A percentile compares a stretch with the other conserved stretches of the same genome.
Conservation (phyloP, 2,888 invertebrate species). For the Hydroisotoma schaefferi region DNA sequence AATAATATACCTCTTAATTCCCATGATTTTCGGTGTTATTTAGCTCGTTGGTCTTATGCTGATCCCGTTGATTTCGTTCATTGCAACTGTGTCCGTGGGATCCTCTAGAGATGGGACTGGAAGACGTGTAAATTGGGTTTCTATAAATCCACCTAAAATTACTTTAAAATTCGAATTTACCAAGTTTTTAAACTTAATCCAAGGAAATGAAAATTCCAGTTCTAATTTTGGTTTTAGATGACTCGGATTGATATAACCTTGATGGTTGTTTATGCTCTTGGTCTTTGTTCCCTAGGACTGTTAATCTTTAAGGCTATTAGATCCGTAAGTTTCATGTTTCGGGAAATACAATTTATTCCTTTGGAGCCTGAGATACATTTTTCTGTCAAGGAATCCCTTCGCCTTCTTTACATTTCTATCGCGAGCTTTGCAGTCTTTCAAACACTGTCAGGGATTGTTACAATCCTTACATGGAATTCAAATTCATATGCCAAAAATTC, state of each 20-base stretch:
- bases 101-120: slow-evolving; percentile 23
- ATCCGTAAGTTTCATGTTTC: slow-evolving; percentile 18
- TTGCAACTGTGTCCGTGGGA: slow-evolving; percentile 22
- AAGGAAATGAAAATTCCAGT: too few species aligned
- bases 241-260: slow-evolving; percentile 22
- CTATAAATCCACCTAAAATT: neutral
- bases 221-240: slow-evolving; percentile 19
- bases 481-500: too few species aligned
- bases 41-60: slow-evolving; percentile 29
- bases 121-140: slow-evolving; percentile 19
- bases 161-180: neutral
- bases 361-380: too few species aligned
- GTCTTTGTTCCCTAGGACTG: slow-evolving; percentile 24
- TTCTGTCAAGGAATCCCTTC: slow-evolving; percentile 25
- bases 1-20: too few species aligned
- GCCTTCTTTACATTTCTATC: slow-evolving; percentile 21
- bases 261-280: slow-evolving; percentile 25
- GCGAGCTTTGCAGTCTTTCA: slow-evolving; percentile 21
- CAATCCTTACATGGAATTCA: slow-evolving; percentile 29
- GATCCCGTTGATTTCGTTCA: slow-evolving; percentile 30
- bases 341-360: neutral
- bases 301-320: slow-evolving; percentile 28
- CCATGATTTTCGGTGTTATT: too few species aligned
- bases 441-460: slow-evolving; percentile 19
- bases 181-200: neutral